A percentile compares a stretch with the other conserved stretches of the same genome.
These are phyloP conservation scores for Mormyrus hasselquistii DNA, from an alignment of 2,797 vertebrate genomes.

Conservation along the genomic window DNA sequence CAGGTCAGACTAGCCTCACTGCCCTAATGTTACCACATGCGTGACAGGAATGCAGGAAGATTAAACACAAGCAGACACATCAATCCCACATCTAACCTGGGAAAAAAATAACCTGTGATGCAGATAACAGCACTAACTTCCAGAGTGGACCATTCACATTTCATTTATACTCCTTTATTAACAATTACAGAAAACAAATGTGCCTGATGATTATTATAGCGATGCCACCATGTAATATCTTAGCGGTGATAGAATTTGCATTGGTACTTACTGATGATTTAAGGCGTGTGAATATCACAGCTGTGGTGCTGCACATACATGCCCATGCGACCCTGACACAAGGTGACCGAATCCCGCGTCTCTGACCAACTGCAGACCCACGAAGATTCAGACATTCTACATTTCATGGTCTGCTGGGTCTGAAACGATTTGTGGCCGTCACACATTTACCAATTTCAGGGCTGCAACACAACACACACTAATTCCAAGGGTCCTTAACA, in stretches of 20 bases:
- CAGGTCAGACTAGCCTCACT: neutral
- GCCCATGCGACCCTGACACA: neutral
- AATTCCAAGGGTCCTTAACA: neutral
- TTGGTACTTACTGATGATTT: neutral
- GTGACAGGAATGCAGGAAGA: neutral
- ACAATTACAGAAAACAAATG: neutral
- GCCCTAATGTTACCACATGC: neutral
- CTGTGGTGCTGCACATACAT: neutral
- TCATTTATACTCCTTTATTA: neutral
- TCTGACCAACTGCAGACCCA: neutral
- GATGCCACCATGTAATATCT: neutral
- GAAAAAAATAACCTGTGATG: neutral
- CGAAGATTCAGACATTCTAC: neutral
- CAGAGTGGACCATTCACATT: neutral
- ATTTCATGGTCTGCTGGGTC: neutral
- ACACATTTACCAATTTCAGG: neutral
- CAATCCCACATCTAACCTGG: neutral
- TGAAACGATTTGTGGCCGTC: neutral
- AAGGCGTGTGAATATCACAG: neutral
- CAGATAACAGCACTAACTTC: neutral
- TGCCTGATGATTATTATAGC: neutral
- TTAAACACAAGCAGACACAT: neutral
- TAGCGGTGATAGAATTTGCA: neutral
- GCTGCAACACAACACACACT: neutral
- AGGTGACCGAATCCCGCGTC: neutral